Base-by-base conservation (phyloP, 2,888 invertebrate genomes). In the Dolichopus griseipennis region DNA sequence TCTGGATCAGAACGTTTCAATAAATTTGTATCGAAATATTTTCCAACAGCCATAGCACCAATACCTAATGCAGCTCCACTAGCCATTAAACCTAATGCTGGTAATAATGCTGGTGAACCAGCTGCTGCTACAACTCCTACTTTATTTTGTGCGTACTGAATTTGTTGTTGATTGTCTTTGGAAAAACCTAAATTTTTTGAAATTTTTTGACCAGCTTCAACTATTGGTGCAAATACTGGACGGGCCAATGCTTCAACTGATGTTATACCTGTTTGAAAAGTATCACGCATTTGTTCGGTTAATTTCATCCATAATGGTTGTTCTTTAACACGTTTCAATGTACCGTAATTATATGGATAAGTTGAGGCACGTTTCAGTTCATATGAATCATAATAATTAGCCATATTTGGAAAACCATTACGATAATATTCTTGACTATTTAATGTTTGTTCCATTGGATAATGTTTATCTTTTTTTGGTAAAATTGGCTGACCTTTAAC, bases 41-140 rank as follows among this genome's bases (percentile, higher is more conserved):
- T 84, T 10, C 91, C 91, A 70, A 92, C 87, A 0, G 91, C 91
- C 0, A 91, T 90, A 0, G 91, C 91, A 7, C 91, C 91, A n/a
- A 92, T 84, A 1, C 91, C 90, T 33, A 92, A 79, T 2, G 92
- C 92, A 0, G 92, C 91, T 18, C 92, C 91, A n/a, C 91, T 91
- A 12, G 91, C 91, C 75, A 92, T 88, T 8, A 91, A 80, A 5
- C 92, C 90, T 27, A 91, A 81, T 0, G 91, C 91, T 21, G 91
- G 91, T 2, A 91, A 80, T 76, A 91, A 86, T 0, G 88, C 89
- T 0, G 87, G 85, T 0, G 85, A 84, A 0, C 83, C 78, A 18
- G 67, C 69, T n/a, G 67, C 63, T 9, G 85, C 76, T 1, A 84
- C 82, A 10, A 84, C 84, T 2, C 89, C 90, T 10, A 90, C 84